Evolutionary conservation across 2,113 vertebrate genomes (phyloP).

Genomic region (Gallinago paraguaiae): DNA sequence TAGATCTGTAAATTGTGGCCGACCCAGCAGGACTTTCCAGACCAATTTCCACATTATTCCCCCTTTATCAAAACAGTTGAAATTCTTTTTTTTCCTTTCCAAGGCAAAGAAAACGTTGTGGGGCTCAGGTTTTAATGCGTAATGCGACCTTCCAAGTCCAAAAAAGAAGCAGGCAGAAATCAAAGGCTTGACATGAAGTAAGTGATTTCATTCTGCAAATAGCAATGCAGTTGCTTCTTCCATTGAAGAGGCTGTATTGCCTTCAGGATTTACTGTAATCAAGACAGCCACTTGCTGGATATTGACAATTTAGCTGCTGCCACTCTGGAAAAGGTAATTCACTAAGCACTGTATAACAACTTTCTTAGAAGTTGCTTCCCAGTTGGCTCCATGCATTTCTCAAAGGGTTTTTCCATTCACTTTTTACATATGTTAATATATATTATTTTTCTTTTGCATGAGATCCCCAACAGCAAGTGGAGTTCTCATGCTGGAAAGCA

Average conservation of each 20-base stretch:
- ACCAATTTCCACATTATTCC: background rate
- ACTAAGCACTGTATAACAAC: background rate
- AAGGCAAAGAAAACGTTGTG: background rate
- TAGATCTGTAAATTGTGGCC: background rate
- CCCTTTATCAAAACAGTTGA: background rate
- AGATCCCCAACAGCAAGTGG: background rate
- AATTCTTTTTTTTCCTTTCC: background rate
- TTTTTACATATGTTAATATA: background rate
- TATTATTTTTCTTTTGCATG: background rate
- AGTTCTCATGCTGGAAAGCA: background rate
- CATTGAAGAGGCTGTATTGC: background rate
- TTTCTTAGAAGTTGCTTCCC: background rate
- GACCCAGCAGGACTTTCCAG: background rate
- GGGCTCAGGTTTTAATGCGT: background rate
- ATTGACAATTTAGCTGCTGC: conserved; percentile 22
- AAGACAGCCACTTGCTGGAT: background rate
- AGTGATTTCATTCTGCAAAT: conserved; percentile 25
- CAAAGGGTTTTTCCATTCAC: background rate
- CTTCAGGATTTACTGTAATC: conserved; percentile 41
- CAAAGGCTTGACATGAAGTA: conserved; percentile 23
- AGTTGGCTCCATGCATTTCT: background rate
- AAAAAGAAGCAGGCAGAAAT: conserved; percentile 35
- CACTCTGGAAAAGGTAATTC: background rate
- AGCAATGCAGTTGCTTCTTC: background rate
- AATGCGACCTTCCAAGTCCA: background rate